phyloP scores from a whole-genome alignment of 2,797 vertebrate species.

The Sebastes baramenuke region DNA sequence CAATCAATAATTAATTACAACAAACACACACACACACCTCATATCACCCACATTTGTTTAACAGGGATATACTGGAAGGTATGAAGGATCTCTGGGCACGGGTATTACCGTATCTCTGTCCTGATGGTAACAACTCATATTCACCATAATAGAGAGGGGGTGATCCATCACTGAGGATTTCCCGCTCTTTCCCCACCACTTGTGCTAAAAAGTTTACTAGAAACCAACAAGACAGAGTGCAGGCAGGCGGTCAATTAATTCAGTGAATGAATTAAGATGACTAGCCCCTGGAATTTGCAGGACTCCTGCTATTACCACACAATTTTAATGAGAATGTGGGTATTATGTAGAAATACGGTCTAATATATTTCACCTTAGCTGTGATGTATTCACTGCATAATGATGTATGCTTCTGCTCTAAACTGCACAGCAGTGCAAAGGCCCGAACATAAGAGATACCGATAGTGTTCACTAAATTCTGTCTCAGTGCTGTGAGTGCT shows the following conservation, averaged over 20 bases:
- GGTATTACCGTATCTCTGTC: not conserved
- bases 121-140: not conserved
- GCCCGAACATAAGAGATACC: slow-evolving; percentile 6
- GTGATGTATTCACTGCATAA: not conserved
- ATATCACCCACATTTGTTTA: not conserved
- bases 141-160: not conserved
- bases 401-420: not conserved
- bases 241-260: not conserved
- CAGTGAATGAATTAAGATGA: slow-evolving; percentile 1
- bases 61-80: not conserved
- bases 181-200: not conserved
- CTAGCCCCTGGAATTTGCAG: not conserved
- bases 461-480: slow-evolving; percentile 53
- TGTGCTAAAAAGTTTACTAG: not conserved
- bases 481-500: slow-evolving; percentile 51
- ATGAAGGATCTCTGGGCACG: not conserved
- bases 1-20: not conserved
- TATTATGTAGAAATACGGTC: not conserved
- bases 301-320: not conserved
- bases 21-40: not conserved
- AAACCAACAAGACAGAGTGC: slow-evolving; percentile 5
- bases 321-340: not conserved
- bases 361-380: not conserved
- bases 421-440: slow-evolving; percentile 11
- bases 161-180: not conserved